Base-by-base conservation (phyloP, 1,140 invertebrate species). In the Anoplophora glabripennis region DNA sequence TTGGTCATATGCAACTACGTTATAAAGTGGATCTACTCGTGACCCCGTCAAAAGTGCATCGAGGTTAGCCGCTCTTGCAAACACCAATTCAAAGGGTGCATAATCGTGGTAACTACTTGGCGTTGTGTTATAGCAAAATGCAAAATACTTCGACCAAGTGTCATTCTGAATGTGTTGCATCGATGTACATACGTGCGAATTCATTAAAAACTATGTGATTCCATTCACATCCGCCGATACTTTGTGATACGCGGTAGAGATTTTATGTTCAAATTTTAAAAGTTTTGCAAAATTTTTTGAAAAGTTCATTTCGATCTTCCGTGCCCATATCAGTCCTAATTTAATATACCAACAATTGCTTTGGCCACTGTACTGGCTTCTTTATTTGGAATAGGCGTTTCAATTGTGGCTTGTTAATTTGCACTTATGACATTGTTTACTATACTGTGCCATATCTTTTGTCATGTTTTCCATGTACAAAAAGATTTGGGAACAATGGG, bases 271-370 rank as follows among this genome's bases (percentile, higher is more conserved):
- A n/a, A n/a, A 5, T 28, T 28, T 28, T 28, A 28, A 5, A 3
- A 28, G 5, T 5, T 21, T 47, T n/a, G 12, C 4, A 3, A 38
- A 38, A 11, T 52, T 52, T 1, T 12, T 8, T n/a, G 18, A 52
- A 52, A 40, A 52, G 10, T 38, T 52, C 2, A 38, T 52, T 52
- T 18, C 44, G 47, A 33, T 52, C 47, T 52, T 52, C 36, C 14
- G 34, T 38, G 4, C 34, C 53, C 44, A 53, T 53, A 21, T 57
- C 18, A 7, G 47, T 57, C n/a, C 47, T 34, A 7, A 57, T 52
- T 41, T 53, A 28, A 37, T 57, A 36, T 46, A 10, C 53, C 55
- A 3, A 57, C 15, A 18, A 57, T 57, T 15, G 21, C 55, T 57
- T 57, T 40, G 3, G 47, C 55, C 3, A 57, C 38, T 4, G 37